phyloP scores from a whole-genome alignment of 2,797 vertebrate species.

The Acanthornis magna region DNA sequence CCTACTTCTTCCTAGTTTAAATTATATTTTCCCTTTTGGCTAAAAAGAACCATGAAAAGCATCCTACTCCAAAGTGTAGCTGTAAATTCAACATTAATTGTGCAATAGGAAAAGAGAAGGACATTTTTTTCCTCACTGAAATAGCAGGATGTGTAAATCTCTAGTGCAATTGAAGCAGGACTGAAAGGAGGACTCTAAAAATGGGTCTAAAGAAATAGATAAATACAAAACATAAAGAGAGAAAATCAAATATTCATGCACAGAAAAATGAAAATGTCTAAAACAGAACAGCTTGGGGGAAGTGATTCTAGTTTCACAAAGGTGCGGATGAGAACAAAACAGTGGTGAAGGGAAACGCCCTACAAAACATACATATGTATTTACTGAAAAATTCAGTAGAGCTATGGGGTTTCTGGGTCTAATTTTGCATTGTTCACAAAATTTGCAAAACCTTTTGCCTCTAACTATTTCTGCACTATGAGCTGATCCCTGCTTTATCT shows the following conservation, averaged over 20 bases:
- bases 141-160: background rate
- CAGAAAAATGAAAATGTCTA: slow-evolving; percentile 14
- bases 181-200: background rate
- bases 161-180: background rate
- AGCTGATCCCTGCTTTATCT: background rate
- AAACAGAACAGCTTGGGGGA: slow-evolving; percentile 44
- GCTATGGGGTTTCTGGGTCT: background rate
- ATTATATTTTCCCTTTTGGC: background rate
- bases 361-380: background rate
- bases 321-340: slow-evolving; percentile 44
- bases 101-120: background rate
- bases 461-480: background rate
- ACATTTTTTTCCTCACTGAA: background rate
- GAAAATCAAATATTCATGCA: background rate
- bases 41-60: background rate
- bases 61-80: background rate
- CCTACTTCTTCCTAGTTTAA: background rate
- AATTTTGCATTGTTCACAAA: background rate
- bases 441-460: background rate
- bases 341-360: background rate
- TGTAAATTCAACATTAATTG: background rate
- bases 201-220: background rate
- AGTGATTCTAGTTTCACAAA: slow-evolving; percentile 54
- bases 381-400: background rate
- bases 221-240: background rate